Conservation (phyloP, 2,888 invertebrate genomes). For the Lacanobia oleracea region DNA sequence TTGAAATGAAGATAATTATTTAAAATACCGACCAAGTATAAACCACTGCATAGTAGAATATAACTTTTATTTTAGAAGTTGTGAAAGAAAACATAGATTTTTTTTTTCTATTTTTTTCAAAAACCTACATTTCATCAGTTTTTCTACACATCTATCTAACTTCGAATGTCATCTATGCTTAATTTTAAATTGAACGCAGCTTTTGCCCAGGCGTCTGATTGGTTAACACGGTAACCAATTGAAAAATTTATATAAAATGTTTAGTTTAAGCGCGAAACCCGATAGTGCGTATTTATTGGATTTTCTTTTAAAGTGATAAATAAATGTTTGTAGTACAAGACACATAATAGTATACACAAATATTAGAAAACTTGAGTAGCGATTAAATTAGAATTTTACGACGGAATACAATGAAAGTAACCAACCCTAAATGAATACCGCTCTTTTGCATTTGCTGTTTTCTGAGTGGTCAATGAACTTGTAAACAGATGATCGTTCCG, state of each 20-base stretch:
- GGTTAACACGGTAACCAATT: constrained; percentile 41
- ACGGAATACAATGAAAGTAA: neutral
- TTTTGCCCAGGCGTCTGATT: constrained; percentile 2
- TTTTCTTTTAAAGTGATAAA: neutral
- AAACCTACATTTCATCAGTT: too few relatives aligned
- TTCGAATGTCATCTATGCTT: too few relatives aligned
- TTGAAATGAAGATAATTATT: too few relatives aligned
- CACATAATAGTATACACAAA: neutral
- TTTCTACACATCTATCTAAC: too few relatives aligned
- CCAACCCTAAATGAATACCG: constrained; percentile 52
- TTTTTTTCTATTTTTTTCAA: too few relatives aligned
- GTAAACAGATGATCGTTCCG: constrained; percentile 55
- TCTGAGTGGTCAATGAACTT: constrained; percentile 62
- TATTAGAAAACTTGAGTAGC: neutral
- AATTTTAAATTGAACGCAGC: constrained; percentile 36
- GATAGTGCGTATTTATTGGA: neutral
- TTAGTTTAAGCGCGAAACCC: constrained; percentile 49
- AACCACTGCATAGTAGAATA: too few relatives aligned
- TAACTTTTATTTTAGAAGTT: too few relatives aligned
- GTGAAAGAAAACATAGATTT: too few relatives aligned
- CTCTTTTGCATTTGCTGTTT: constrained; percentile 57
- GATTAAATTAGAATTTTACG: neutral
- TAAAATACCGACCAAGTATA: too few relatives aligned
- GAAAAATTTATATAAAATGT: neutral
- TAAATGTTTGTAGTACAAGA: neutral